phyloP scores from a whole-genome alignment of 2,797 vertebrate genomes.

The Pagetopsis macropterus region DNA sequence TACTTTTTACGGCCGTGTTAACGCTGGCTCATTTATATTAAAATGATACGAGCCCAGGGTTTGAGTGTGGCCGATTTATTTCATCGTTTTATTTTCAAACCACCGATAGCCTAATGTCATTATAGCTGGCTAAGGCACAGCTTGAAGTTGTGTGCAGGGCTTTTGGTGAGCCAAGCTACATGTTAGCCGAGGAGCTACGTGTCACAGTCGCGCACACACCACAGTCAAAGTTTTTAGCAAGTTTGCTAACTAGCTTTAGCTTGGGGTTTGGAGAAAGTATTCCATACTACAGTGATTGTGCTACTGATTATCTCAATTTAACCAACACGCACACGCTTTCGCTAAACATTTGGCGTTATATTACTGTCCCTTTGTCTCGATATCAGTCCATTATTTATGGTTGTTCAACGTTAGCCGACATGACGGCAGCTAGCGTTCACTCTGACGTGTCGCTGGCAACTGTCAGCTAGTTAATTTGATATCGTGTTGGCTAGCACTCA shows the following conservation, averaged over 20 bases:
- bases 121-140: conserved; percentile 18
- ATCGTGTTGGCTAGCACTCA: conserved; percentile 44
- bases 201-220: conserved; percentile 69
- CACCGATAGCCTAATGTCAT: conserved; percentile 3
- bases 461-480: conserved; percentile 66
- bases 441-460: conserved; percentile 45
- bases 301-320: too few relatives aligned
- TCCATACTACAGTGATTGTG: neutral
- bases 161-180: conserved; percentile 57
- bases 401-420: conserved; percentile 41
- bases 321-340: too few relatives aligned
- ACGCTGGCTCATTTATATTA: neutral
- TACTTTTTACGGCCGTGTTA: conserved; percentile 37
- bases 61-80: neutral
- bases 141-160: conserved; percentile 58
- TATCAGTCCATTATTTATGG: conserved; percentile 12
- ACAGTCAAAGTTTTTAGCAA: conserved; percentile 81
- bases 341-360: rapidly evolving
- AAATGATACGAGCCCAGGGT: neutral
- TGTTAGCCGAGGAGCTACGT: conserved; percentile 77
- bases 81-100: neutral
- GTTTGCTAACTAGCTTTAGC: conserved; percentile 77
- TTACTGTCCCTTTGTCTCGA: neutral
- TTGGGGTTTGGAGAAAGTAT: conserved; percentile 13
- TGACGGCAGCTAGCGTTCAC: conserved; percentile 50